Percentiles rank a stretch among this genome's conserved stretches.
phyloP scores from a whole-genome alignment of 2,797 vertebrate species.

The Mus spretus region DNA sequence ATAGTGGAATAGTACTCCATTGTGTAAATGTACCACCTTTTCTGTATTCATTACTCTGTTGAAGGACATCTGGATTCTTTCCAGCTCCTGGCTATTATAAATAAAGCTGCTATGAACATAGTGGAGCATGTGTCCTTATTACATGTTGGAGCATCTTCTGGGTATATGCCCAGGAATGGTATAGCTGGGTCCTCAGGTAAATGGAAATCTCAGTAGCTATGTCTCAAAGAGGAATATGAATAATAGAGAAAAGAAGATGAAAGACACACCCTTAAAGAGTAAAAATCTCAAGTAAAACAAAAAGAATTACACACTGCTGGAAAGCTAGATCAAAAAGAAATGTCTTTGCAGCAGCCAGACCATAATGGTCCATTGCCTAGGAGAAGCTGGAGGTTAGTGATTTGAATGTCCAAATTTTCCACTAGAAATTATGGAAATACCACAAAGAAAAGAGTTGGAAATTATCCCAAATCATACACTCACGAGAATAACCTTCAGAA shows the following conservation, averaged over 20 bases:
- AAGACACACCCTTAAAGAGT: not conserved
- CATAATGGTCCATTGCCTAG: not conserved
- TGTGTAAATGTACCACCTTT: too few relatives aligned
- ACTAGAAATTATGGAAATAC: not conserved
- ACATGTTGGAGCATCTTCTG: too few relatives aligned
- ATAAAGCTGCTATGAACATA: too few relatives aligned
- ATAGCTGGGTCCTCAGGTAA: too few relatives aligned
- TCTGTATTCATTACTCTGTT: too few relatives aligned
- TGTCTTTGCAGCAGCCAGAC: not conserved
- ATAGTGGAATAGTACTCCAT: too few relatives aligned
- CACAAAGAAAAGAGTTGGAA: conserved; percentile 9
- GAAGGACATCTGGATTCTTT: too few relatives aligned
- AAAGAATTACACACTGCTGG: not conserved
- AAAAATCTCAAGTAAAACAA: not conserved
- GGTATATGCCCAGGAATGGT: too few relatives aligned
- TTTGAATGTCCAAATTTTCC: not conserved
- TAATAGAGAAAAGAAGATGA: not conserved
- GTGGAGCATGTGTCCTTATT: too few relatives aligned
- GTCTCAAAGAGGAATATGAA: not conserved
- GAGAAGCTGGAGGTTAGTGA: not conserved
- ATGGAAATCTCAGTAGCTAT: not conserved
- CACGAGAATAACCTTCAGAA: not conserved
- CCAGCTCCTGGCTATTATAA: too few relatives aligned
- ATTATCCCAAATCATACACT: not conserved
- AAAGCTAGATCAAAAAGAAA: conserved; percentile 6